Percentiles rank a stretch among this genome's conserved stretches.
These are phyloP conservation scores for Nyctalus aviator DNA, from an alignment of 2,797 vertebrate genomes.

Conservation along the genomic window DNA sequence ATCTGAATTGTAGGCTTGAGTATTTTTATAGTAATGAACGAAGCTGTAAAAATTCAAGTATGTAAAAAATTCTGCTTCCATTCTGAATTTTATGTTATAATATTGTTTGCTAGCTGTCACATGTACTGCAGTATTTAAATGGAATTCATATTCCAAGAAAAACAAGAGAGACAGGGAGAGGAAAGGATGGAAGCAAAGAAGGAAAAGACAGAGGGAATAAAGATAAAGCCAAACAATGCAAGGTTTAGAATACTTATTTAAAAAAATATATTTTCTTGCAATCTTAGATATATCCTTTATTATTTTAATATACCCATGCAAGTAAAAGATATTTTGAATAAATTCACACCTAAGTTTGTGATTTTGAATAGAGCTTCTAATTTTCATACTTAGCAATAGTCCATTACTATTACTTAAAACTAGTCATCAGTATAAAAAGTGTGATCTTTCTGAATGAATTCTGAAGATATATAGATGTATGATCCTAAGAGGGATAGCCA, in stretches of 20 bases:
- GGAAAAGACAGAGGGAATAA: neutral
- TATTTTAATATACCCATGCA: neutral
- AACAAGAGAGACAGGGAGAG: no score
- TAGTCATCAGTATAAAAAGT: neutral
- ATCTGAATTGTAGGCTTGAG: neutral
- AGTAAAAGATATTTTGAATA: neutral
- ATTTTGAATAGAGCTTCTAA: neutral
- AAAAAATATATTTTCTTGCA: neutral
- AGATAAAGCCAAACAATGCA: neutral
- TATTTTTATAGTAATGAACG: constrained; percentile 31
- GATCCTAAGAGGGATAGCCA: neutral
- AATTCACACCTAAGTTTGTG: neutral
- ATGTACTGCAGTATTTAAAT: neutral
- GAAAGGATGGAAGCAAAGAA: neutral
- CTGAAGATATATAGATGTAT: neutral
- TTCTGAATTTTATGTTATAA: constrained; percentile 3
- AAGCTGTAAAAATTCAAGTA: neutral
- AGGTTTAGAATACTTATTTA: neutral
- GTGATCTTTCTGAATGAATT: neutral
- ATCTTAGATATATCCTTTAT: neutral
- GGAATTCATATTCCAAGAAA: neutral
- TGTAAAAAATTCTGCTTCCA: neutral
- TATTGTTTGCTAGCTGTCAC: neutral
- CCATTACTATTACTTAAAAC: neutral
- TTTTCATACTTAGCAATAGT: neutral